Evolutionary conservation across 2,797 vertebrate genomes (phyloP), one percentile per base, ranked within the genome.

Genomic region (Liasis olivaceus): DNA sequence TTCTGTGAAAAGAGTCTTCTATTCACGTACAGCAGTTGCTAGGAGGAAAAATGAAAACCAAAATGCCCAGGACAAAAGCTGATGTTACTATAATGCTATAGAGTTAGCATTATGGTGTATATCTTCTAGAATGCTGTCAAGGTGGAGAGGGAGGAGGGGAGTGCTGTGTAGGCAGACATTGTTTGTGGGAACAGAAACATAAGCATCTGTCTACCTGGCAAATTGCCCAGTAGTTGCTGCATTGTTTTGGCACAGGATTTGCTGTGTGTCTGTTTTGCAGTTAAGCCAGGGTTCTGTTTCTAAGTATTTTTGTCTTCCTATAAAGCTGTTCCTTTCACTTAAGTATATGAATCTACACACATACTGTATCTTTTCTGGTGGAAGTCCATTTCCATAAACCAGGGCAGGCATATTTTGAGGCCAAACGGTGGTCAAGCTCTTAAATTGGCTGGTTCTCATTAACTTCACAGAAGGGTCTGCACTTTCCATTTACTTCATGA

Each of bases 371-470:
- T 6, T 28, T 58, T 90, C 72, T 17, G 86, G 9, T 84, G 59
- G 15, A 15, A 2, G 13, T 90, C 54, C 15, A 93, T 47, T 59
- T 63, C 60, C 0, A 1, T 17, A 58, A 36, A 28, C 72, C 31
- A 66, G 4, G 56, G 3, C 13, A 81, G 90, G 20, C 54, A 92
- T 85, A 26, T 95, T 69, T 94, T 94, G 89, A 85, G 90, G 31
- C 20, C 85, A 88, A 95, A 94, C 36, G 94, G 42, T 87, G 72
- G 88, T 26, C 93, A 94, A 89, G 20, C 66, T 92, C 20, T 91
- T 89, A 66, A 58, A 86, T 95, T 92, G 77, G 8, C 91, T 94
- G 92, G 90, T 93, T 95, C 89, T 91, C 81, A 88, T 86, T 95
- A 94, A 95, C 60, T 0, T 36, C 90, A 93, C 64, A 88, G 1